Evolutionary conservation across 2,888 invertebrate genomes (phyloP), one percentile per base, ranked within the genome.

Genomic region (Watsonalla cultraria): DNA sequence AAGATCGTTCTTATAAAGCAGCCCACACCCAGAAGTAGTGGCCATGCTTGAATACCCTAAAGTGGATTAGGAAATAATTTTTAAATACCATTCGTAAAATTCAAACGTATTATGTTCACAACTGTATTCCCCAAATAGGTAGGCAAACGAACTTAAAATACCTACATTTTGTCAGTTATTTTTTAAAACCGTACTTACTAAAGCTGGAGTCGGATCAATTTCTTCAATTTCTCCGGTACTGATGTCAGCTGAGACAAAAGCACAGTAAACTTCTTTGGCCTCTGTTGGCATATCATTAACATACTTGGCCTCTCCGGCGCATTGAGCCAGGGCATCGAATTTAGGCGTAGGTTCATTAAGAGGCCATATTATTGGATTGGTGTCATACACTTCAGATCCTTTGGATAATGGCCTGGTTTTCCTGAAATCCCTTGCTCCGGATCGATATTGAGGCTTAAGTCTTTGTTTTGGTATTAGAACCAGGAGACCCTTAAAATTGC

Each of bases 221-320:
- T 77, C 84, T 33, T 86, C 79, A 15, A 95, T 87, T 51, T 86
- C 91, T 0, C 94, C 95, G 58, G 77, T 84, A 56, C 92, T 73
- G 58, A 92, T 80, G 51, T 82, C 85, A 0, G 90, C 77, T 0
- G 92, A 78, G 0, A 95, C 94, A 65, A 95, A 94, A 0, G 93
- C 93, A 50, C 93, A 95, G 71, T 88, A 93, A 0, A 95, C 91
- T 78, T 96, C 94, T 69, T 93, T 92, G 0, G 90, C 86, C 14
- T 83, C 72, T 2, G 87, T 82, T 5, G 92, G 92, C 39, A 93
- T 73, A 69, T 95, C 95, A 66, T 93, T 93, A 0, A 92, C 83
- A 73, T 93, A 96, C 62, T 91, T 80, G 0, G 93, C 93, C 76
- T 95, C 94, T 0, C 95, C 95, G 51, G 93, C 88, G 64, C 92